Evolutionary conservation across 2,113 vertebrate species (phyloP).

Genomic region (Psephotus haematonotus): DNA sequence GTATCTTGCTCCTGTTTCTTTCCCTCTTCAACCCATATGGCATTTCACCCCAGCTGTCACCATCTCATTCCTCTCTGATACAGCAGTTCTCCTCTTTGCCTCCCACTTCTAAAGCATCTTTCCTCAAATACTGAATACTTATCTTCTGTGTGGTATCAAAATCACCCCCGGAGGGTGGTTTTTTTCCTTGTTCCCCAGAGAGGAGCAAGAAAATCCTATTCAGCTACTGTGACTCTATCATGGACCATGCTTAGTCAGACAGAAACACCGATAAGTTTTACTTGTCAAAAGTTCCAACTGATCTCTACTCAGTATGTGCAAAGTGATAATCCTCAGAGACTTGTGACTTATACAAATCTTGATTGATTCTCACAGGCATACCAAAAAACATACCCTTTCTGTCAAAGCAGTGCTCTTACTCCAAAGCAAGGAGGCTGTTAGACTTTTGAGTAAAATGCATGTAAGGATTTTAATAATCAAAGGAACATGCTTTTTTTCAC

Average conservation of each 20-base stretch:
- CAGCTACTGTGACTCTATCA: background rate
- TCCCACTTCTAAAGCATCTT: background rate
- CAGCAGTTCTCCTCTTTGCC: background rate
- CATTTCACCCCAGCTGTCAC: background rate
- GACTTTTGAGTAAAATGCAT: background rate
- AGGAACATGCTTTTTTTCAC: background rate
- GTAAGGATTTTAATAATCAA: background rate
- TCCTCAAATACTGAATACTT: background rate
- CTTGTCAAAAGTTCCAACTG: background rate
- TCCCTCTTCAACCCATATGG: background rate
- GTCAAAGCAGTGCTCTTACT: background rate
- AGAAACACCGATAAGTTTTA: background rate
- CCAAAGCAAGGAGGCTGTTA: background rate
- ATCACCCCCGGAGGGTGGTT: background rate
- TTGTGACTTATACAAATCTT: background rate
- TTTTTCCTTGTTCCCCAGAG: background rate
- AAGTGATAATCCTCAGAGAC: background rate
- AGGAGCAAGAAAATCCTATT: constrained; percentile 13
- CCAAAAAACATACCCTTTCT: background rate
- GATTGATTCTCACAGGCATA: background rate
- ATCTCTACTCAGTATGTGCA: background rate
- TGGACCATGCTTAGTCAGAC: background rate
- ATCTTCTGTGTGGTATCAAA: background rate
- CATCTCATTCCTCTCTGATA: background rate
- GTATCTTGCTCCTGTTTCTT: background rate